Evolutionary conservation across 1,140 invertebrate genomes (phyloP).

Genomic region (Diorhabda sublineata): DNA sequence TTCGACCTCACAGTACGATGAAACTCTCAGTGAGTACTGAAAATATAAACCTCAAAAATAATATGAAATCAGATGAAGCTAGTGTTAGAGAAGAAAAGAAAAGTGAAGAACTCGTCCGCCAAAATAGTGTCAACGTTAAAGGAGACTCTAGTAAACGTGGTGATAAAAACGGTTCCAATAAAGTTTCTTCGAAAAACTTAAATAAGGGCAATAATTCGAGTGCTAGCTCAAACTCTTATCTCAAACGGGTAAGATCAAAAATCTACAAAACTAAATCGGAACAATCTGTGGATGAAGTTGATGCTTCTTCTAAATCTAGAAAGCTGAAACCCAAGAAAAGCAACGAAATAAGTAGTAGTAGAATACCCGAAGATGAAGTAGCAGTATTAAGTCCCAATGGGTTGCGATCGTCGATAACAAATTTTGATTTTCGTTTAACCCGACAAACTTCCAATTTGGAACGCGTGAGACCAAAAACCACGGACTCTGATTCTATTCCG

Average conservation of each 20-base stretch:
- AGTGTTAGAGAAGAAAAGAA: constrained; percentile 12
- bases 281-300: constrained; percentile 32
- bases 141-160: not conserved
- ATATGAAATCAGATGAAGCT: constrained; percentile 23
- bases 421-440: constrained; percentile 40
- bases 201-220: constrained; percentile 17
- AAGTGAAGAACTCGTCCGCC: constrained; percentile 2
- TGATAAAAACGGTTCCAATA: constrained; percentile 5
- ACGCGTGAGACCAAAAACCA: constrained; percentile 30
- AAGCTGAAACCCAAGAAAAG: constrained; percentile 31
- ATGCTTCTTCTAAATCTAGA: constrained; percentile 38
- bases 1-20: constrained; percentile 27
- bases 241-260: constrained; percentile 43
- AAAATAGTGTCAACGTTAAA: constrained; percentile 19
- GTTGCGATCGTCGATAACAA: constrained; percentile 28
- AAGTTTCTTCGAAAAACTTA: constrained; percentile 14
- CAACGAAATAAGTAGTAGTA: constrained; percentile 23
- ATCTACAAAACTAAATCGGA: constrained; percentile 45
- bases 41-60: constrained; percentile 21
- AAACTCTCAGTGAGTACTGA: constrained; percentile 27
- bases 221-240: constrained; percentile 33
- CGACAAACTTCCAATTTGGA: constrained; percentile 46
- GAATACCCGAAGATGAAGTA: constrained; percentile 38
- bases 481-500: constrained; percentile 26
- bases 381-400: constrained; percentile 14